phyloP scores from a whole-genome alignment of 2,888 invertebrate species.

The Oxycera nigricornis region DNA sequence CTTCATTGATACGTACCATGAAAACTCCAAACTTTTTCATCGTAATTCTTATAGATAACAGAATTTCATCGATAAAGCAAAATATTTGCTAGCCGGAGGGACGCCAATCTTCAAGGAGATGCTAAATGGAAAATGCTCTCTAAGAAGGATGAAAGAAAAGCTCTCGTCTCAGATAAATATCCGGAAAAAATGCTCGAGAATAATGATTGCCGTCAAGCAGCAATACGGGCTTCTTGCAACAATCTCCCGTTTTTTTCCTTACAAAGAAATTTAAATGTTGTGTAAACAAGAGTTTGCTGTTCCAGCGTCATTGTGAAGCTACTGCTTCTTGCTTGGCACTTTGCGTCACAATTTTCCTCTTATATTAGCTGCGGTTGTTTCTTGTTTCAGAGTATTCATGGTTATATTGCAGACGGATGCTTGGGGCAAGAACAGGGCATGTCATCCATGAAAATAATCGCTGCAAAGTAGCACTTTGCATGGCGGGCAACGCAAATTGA shows the following conservation, averaged over 20 bases:
- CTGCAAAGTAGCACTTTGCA: no score
- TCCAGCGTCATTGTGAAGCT: neutral
- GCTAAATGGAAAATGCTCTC: neutral
- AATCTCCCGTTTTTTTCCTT: neutral
- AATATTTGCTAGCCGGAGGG: slow-evolving; percentile 18
- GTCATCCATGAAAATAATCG: no score
- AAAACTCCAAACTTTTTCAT: neutral
- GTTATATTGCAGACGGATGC: no score
- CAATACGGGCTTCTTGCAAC: neutral
- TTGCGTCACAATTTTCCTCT: no score
- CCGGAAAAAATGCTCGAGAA: neutral
- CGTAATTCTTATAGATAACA: neutral
- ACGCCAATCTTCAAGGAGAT: neutral
- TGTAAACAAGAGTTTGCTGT: slow-evolving; percentile 1
- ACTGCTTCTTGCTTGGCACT: neutral
- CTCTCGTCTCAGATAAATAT: neutral
- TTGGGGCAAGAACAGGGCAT: no score
- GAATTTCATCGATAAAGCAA: slow-evolving; percentile 16
- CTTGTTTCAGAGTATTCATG: no score
- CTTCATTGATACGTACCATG: neutral
- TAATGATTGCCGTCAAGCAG: neutral
- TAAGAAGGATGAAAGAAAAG: neutral
- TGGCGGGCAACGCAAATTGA: no score
- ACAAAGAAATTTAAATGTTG: neutral
- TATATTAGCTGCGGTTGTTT: no score